Base-by-base conservation (phyloP, 2,888 invertebrate genomes). In the Lochmaea capreae region DNA sequence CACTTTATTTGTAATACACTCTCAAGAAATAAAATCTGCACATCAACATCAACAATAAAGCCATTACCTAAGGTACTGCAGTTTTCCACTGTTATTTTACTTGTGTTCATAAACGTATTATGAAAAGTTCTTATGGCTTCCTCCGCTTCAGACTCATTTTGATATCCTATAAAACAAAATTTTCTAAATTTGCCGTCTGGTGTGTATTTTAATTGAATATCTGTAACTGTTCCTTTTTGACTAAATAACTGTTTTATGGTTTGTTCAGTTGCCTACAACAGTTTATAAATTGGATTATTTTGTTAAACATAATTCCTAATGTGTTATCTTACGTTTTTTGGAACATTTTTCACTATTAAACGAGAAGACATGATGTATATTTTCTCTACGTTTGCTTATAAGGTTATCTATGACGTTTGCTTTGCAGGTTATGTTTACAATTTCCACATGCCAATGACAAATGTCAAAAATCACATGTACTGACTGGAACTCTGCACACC, bases 101-200 rank as follows among this genome's bases (percentile, higher is more conserved):
- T 92, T 1, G 96, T 94, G 79, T 94, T 93, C 67, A 99, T 92
- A 84, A 92, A 98, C 2, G 95, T 93, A 73, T 95, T 93, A 87
- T 99, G 90, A 79, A 97, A 96, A 84, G 93, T 92, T 18, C 93
- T 89, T 46, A 92, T 89, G 0, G 98, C 98, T 46, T 89, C 89
- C 65, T 90, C 84, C 0, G 97, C 98, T 83, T 96, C 94, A 65
- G 93, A 91, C 76, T 94, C 94, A 26, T 90, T 92, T 84, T 95
- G 93, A 86, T 92, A 99, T 9, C 99, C 99, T 80, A 99, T 89
- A 85, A 99, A 99, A 5, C 94, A 97, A 88, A 99, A 99, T 82
- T 94, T 93, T 74, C 99, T 90, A 86, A 99, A 99, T 84, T 93
- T 93, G 10, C 98, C 98, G 89, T 96, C 93, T 80, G 93, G 91